These are phyloP conservation scores for Alca torda DNA, from an alignment of 2,797 vertebrate species.

Conservation along the genomic window DNA sequence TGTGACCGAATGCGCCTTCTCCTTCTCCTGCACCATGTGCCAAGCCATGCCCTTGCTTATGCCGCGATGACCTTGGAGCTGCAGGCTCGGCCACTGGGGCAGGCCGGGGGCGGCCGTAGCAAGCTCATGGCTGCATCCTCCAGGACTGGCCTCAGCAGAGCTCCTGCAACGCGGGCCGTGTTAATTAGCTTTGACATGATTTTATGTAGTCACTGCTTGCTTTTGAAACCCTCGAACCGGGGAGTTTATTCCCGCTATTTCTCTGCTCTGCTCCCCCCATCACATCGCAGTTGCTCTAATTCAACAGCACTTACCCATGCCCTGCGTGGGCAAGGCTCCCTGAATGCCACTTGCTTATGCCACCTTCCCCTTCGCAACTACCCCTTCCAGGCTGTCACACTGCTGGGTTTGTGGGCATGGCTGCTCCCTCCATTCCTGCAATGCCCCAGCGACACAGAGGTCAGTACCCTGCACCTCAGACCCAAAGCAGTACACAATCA, in stretches of 20 bases:
- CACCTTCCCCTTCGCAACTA: not conserved
- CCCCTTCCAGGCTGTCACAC: not conserved
- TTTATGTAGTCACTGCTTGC: not conserved
- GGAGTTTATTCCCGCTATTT: not conserved
- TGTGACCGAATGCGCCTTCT: not conserved
- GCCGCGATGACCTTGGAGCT: accelerated
- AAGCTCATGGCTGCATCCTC: not conserved
- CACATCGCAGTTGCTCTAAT: not conserved
- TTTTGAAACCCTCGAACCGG: not conserved
- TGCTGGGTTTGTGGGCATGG: accelerated
- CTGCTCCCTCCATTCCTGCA: not conserved
- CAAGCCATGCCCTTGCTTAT: not conserved
- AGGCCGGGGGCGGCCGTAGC: not conserved
- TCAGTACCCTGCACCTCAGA: accelerated
- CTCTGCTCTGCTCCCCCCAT: not conserved
- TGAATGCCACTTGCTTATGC: not conserved
- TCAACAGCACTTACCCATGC: not conserved
- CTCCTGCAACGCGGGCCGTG: not conserved
- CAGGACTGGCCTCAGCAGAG: not conserved
- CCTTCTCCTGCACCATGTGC: not conserved
- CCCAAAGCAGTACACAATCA: not conserved
- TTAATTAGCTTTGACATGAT: not conserved
- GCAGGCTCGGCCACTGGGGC: not conserved
- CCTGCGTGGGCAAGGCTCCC: not conserved
- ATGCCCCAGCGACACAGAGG: not conserved